Base-by-base conservation (phyloP, 1,140 invertebrate genomes). In the Contarinia nasturtii region DNA sequence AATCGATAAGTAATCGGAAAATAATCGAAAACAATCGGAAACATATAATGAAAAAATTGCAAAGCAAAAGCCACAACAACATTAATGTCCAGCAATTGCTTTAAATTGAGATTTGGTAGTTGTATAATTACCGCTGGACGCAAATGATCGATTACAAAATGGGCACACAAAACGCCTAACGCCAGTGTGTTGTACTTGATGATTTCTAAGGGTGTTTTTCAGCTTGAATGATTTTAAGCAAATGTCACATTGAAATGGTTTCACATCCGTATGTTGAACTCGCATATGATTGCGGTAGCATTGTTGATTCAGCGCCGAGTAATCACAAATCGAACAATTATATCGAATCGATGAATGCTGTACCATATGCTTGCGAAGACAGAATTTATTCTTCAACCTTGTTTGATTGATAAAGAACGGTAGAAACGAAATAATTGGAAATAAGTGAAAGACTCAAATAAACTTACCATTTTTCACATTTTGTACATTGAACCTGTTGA, bases 341-440 rank as follows among this genome's bases (percentile, higher is more conserved):
- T 42, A 36, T 18, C 40, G 37, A 7, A 48, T 36, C n/a, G 7
- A n/a, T 15, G 37, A 42, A 42, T 48, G 47, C 15, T 42, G 47
- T n/a, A 20, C 19, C 47, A 48, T 48, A 21, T 48, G 47, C 17
- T 48, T 48, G 11, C 20, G 19, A 5, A 48, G 40, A 21, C 47
- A 48, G 21, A 48, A 15, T 33, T 48, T 48, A 20, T 48, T 48
- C 17, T 48, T 48, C 38, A 48, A 42, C 47, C 46, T 37, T 11
- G 15, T 14, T 10, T 27, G 15, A 47, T 12, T 37, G 20, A 21
- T 21, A 19, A 36, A 47, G 22, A 47, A 20, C 19, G 37, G 37
- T 15, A 37, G 14, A 45, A 45, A 37, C 5, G 5, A 5, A 33
- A 5, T n/a, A 2, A 45, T 45, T 14, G 14, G 12, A 12, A 15